Base-by-base conservation (phyloP, 2,888 invertebrate species). In the Oeneis ivallda region DNA sequence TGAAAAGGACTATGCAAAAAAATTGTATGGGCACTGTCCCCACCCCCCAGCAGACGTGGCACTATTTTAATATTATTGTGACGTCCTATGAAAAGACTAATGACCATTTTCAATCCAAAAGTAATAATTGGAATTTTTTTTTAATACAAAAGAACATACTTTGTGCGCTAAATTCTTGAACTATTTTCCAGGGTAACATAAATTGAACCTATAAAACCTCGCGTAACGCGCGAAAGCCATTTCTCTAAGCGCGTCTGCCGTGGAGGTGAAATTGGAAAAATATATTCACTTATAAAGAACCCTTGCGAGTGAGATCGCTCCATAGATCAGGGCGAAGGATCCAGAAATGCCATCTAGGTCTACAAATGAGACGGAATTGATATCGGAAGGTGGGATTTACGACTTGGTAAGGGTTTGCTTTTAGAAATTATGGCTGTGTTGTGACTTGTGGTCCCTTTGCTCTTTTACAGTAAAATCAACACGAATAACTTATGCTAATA, bases 351-450 rank as follows among this genome's bases (percentile, higher is more conserved):
- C 54, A 39, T 54, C 54, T 19, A 54, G 17, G 56, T 77, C 76
- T 79, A 79, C 84, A 84, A 84, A 86, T 83, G 83, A 79, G 75
- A 77, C 76, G 80, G 79, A 82, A 84, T 65, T 62, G 64, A 62
- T 41, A 41, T 41, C 39, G 56, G 39, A 37, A 56, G 56, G 56
- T 56, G 56, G 56, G 56, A 56, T 56, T 56, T 54, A 54, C 26
- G 50, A 50, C 13, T 50, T 52, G 13, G 32, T 37, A 13, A 39
- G 54, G 54, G 41, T 56, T 39, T 15, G 37, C 8, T n/a, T 8
- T 15, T 45, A 1, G 15, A 45, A 15, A 15, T 45, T 9, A 45
- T 15, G 2, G 7, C 45, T 15, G 7, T 5, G 15, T 45, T 45
- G 8, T 15, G 4, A 37, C 37, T 5, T 37, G 37, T 7, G 37